phyloP scores from a whole-genome alignment of 2,797 vertebrate genomes.

The Glyptemys insculpta region DNA sequence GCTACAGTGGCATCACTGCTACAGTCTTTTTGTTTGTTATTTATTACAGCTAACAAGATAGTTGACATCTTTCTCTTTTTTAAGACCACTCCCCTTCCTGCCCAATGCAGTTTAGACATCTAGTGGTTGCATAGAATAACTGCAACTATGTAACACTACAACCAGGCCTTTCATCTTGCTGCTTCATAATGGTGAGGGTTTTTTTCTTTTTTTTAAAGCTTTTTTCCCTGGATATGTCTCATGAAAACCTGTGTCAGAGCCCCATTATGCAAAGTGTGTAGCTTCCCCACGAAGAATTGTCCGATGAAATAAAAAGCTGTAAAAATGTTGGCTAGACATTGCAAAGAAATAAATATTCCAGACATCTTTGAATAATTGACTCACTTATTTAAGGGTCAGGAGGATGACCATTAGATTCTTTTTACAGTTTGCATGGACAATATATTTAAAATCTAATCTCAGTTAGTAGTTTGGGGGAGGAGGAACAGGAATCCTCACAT shows the following conservation, averaged over 20 bases:
- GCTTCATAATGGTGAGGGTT: background rate
- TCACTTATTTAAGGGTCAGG: background rate
- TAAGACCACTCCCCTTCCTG: background rate
- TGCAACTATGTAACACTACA: background rate
- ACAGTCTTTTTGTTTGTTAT: background rate
- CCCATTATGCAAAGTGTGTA: background rate
- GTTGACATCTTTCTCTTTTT: background rate
- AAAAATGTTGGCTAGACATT: background rate
- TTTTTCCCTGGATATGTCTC: rapidly evolving
- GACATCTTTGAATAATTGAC: background rate
- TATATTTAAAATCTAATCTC: background rate
- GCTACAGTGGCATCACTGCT: rapidly evolving
- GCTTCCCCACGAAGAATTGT: background rate
- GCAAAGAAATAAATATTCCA: background rate
- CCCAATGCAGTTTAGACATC: rapidly evolving
- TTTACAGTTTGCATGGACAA: background rate
- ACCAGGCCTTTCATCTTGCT: background rate
- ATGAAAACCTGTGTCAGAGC: background rate
- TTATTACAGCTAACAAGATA: background rate
- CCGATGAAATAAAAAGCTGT: background rate
- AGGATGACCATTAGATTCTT: background rate
- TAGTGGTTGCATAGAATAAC: rapidly evolving
- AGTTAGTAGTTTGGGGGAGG: background rate
- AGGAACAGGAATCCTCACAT: background rate
- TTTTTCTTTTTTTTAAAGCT: background rate